Conservation (phyloP, 2,888 invertebrate genomes). For the Cephus spinipes region DNA sequence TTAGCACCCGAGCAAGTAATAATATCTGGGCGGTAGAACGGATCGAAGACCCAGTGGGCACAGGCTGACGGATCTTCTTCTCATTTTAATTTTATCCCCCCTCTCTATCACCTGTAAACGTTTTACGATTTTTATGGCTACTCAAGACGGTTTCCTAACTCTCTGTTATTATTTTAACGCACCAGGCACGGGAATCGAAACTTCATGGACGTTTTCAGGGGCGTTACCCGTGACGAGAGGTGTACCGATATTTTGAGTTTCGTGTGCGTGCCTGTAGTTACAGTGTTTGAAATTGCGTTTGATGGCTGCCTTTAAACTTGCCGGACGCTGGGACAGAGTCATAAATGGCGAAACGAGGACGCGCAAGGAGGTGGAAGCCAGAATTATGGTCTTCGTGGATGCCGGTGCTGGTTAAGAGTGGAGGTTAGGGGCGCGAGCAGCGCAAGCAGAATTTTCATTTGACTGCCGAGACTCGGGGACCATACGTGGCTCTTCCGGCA, state of each 20-base stretch:
- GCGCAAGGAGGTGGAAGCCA: background rate
- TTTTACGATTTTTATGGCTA: background rate
- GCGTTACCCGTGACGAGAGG: background rate
- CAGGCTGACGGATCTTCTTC: background rate
- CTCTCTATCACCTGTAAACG: background rate
- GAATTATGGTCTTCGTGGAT: background rate
- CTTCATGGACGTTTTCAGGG: background rate
- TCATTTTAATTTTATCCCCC: background rate
- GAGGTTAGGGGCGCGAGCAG: constrained; percentile 16
- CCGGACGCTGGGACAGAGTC: background rate
- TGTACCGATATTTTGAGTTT: background rate
- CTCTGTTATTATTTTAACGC: background rate
- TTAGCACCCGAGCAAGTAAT: background rate
- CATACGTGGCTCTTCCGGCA: constrained; percentile 10
- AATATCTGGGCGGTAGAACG: background rate
- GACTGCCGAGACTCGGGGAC: constrained; percentile 20
- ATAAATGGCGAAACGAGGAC: background rate
- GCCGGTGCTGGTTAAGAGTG: constrained; percentile 1
- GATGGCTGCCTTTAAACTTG: background rate
- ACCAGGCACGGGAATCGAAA: background rate
- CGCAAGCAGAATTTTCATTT: constrained; percentile 46
- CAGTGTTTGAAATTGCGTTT: background rate
- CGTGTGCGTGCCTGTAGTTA: too few species aligned
- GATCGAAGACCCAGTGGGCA: background rate
- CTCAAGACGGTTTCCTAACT: background rate